phyloP scores from a whole-genome alignment of 2,888 invertebrate species.

The Abrostola triplasia region DNA sequence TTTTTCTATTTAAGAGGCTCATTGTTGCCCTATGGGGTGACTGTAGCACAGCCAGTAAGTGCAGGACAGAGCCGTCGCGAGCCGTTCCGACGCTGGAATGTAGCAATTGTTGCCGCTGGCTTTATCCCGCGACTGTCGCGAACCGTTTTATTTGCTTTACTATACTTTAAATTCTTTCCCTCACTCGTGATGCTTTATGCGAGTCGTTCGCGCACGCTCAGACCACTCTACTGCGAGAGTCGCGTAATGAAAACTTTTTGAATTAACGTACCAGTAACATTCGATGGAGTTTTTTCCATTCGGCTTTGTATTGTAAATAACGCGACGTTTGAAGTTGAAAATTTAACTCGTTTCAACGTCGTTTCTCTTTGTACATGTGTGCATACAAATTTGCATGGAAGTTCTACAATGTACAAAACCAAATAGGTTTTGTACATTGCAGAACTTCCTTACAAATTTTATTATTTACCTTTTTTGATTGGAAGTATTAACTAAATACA shows the following conservation, averaged over 20 bases:
- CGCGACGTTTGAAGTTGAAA: constrained; percentile 73
- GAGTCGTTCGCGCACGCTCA: constrained; percentile 72
- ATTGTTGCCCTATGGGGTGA: constrained; percentile 13
- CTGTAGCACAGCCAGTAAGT: constrained; percentile 57
- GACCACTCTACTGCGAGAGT: constrained; percentile 75
- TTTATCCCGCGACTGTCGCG: constrained; percentile 75
- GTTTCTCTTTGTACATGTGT: constrained; percentile 48
- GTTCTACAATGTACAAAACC: too few relatives aligned
- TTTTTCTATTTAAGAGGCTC: neutral
- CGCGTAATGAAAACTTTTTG: constrained; percentile 86
- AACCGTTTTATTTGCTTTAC: constrained; percentile 74
- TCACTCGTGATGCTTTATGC: constrained; percentile 76
- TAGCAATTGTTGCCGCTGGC: constrained; percentile 81
- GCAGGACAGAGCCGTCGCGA: constrained; percentile 60
- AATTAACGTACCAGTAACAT: constrained; percentile 83
- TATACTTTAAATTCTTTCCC: constrained; percentile 83
- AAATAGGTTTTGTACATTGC: constrained; percentile 8
- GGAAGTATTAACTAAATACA: neutral
- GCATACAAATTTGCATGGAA: too few relatives aligned
- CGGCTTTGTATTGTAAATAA: constrained; percentile 80
- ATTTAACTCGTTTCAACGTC: constrained; percentile 56
- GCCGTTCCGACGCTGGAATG: constrained; percentile 77
- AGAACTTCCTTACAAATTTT: constrained; percentile 13
- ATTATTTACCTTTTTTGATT: neutral
- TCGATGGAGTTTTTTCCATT: constrained; percentile 71